Base-by-base conservation (phyloP, 2,888 invertebrate species). In the Rhingia rostrata region DNA sequence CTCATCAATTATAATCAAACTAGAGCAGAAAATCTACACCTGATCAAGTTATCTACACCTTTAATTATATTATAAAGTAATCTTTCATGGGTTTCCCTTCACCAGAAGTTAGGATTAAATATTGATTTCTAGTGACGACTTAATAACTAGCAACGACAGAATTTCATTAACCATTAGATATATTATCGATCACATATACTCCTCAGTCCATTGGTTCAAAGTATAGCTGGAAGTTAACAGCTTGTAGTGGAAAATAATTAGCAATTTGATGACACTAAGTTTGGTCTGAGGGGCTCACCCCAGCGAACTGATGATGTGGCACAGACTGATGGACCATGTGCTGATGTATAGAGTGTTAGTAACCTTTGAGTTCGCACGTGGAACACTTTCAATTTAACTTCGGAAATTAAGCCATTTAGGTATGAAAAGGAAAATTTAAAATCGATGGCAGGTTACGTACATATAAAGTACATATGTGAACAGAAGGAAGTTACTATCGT, bases 381-480 rank as follows among this genome's bases (percentile, higher is more conserved):
- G 4, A 41, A 7, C 33, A 56, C 47, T 35, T 63, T 63, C 70
- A 78, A 78, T 78, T 70, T 70, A 30, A 6, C 2, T 64, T 58
- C 69, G 78, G 78, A 78, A 78, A 78, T 78, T 63, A 70, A 64
- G 63, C 63, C 70, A 78, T 78, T 78, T 70, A 7, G 56, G 35
- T 41, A 41, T 37, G 58, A 70, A 70, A 70, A 70, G 56, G 63
- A 70, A 78, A 58, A 63, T 69, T 56, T 9, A 5, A 47, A 70
- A 35, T 56, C 63, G 33, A 41, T 58, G 7, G 45, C n/a, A 10
- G 1, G n/a, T 39, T 7, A 22, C 22, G 22, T 22, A 22, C 22
- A 22, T 22, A 22, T n/a, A n/a, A n/a, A n/a, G n/a, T n/a, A n/a
- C n/a, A n/a, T n/a, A n/a, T n/a, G n/a, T n/a, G n/a, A n/a, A n/a